phyloP scores from a whole-genome alignment of 92 coral and sea anemone species.

The Isaurus tuberculatus region DNA sequence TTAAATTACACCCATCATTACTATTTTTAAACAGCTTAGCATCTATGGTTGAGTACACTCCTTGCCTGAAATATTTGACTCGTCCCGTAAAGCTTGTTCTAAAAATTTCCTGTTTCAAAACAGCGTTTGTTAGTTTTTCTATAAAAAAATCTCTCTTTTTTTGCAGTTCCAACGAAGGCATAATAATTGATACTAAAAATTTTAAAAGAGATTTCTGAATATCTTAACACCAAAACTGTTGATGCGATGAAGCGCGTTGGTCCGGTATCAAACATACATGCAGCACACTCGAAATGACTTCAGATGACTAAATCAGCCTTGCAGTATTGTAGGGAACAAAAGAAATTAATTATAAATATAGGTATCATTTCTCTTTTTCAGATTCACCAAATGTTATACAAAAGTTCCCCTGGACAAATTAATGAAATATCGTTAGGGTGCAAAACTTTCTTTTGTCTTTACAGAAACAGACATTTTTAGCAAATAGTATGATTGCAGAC shows the following conservation, averaged over 20 bases:
- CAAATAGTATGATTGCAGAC: neutral
- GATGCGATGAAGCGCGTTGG: neutral
- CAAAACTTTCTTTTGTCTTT: neutral
- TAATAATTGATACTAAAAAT: too few relatives aligned
- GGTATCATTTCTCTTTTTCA: neutral
- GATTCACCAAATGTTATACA: neutral
- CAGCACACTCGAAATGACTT: neutral
- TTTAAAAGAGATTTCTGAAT: too few relatives aligned
- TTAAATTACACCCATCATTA: neutral
- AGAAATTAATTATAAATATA: conserved; percentile 3
- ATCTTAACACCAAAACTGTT: too few relatives aligned
- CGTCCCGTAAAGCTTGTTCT: neutral
- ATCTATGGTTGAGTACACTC: neutral
- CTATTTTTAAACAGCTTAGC: conserved; percentile 2
- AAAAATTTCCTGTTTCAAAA: neutral
- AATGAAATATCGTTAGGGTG: neutral
- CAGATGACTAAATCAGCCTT: neutral
- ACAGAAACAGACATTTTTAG: neutral
- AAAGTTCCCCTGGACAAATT: neutral
- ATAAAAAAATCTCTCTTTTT: neutral
- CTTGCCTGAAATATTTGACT: neutral
- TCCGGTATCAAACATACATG: too few relatives aligned
- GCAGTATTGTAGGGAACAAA: neutral
- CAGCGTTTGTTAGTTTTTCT: neutral
- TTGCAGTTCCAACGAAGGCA: too few relatives aligned